phyloP scores from a whole-genome alignment of 1,140 invertebrate genomes.

The Sycobia sp. region DNA sequence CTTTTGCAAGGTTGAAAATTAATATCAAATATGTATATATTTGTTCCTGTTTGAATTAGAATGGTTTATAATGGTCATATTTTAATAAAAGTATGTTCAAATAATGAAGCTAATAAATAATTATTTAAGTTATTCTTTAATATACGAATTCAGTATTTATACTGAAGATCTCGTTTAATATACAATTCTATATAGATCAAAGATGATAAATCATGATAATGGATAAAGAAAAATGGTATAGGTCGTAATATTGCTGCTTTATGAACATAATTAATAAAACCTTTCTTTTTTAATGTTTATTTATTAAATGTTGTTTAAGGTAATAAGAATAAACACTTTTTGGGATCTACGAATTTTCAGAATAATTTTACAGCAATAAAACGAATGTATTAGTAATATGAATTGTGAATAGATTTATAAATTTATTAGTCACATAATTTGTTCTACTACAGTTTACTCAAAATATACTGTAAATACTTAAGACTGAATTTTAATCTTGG shows the following conservation, averaged over 20 bases:
- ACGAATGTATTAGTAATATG: conserved; percentile 6
- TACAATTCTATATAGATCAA: too few relatives aligned
- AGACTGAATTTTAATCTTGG: conserved; percentile 9
- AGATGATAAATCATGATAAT: background rate
- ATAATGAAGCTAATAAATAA: too few relatives aligned
- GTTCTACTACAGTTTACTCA: background rate
- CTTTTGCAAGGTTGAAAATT: too few relatives aligned
- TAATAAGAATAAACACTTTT: conserved; percentile 24
- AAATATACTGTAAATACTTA: conserved; percentile 1
- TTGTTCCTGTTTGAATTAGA: too few relatives aligned
- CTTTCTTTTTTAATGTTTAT: conserved; percentile 21
- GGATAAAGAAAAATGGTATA: background rate
- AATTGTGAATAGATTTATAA: conserved; percentile 10
- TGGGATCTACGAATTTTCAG: background rate
- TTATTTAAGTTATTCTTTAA: too few relatives aligned
- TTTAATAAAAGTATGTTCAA: too few relatives aligned
- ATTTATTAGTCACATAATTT: background rate
- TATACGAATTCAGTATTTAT: too few relatives aligned
- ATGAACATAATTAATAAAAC: background rate
- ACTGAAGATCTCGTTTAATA: too few relatives aligned
- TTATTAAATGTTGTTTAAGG: background rate
- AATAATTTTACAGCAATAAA: conserved; percentile 27
- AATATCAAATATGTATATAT: too few relatives aligned
- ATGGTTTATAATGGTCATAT: too few relatives aligned
- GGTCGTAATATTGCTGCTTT: conserved; percentile 8